These are phyloP conservation scores for Nezara viridula DNA, from an alignment of 2,888 invertebrate species.

Conservation along the genomic window DNA sequence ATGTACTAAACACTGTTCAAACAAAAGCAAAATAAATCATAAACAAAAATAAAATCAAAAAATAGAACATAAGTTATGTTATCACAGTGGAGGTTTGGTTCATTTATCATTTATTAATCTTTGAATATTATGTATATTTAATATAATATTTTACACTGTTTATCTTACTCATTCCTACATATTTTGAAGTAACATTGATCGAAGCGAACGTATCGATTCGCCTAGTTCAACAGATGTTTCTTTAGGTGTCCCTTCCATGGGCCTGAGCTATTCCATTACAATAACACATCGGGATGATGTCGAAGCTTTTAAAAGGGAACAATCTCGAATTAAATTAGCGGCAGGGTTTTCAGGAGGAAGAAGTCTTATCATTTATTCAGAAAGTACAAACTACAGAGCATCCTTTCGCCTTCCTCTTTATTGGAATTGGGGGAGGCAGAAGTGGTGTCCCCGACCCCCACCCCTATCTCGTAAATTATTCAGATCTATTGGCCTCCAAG, in stretches of 20 bases:
- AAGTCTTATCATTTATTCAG: slow-evolving; percentile 52
- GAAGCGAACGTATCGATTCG: background rate
- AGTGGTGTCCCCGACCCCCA: slow-evolving; percentile 45
- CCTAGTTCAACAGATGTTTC: background rate
- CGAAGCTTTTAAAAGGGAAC: slow-evolving; percentile 33
- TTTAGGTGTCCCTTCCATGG: background rate
- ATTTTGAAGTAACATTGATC: background rate
- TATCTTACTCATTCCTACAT: too few relatives aligned
- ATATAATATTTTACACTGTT: too few relatives aligned
- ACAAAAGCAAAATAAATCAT: too few relatives aligned
- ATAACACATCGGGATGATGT: background rate
- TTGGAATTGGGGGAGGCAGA: slow-evolving; percentile 43
- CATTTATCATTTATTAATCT: too few relatives aligned
- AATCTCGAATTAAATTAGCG: slow-evolving; percentile 39
- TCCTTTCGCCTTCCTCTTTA: slow-evolving; percentile 50
- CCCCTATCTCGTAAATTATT: slow-evolving; percentile 10
- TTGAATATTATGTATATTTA: too few relatives aligned
- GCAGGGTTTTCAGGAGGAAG: slow-evolving; percentile 12
- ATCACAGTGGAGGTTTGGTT: too few relatives aligned
- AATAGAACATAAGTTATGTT: too few relatives aligned
- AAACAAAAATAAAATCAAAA: too few relatives aligned
- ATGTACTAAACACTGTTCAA: too few relatives aligned
- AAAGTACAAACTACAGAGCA: slow-evolving; percentile 54
- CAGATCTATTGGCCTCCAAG: slow-evolving; percentile 31
- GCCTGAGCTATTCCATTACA: background rate